phyloP scores from a whole-genome alignment of 2,113 vertebrate species.

The Danio rerio region DNA sequence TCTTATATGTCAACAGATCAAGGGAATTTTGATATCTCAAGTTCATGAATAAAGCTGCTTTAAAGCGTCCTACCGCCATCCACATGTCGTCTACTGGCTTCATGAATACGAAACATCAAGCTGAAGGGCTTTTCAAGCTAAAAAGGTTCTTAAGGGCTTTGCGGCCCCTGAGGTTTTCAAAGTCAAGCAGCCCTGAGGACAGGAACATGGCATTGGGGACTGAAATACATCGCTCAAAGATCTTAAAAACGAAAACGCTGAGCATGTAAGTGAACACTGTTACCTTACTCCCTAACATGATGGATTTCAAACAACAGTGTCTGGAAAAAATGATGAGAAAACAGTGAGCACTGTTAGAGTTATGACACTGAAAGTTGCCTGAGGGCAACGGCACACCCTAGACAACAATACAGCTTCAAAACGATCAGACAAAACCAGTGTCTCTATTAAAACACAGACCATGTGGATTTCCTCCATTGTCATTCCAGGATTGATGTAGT shows the following conservation, averaged over 20 bases:
- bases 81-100: background rate
- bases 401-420: slow-evolving; percentile 9
- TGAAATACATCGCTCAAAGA: slow-evolving; percentile 3
- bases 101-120: background rate
- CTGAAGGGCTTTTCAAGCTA: background rate
- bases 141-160: background rate
- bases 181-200: slow-evolving; percentile 14
- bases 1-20: too few relatives aligned
- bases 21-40: too few relatives aligned
- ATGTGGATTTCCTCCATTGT: slow-evolving; percentile 19
- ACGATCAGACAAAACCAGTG: background rate
- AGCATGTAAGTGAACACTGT: slow-evolving; percentile 10
- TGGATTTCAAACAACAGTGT: background rate
- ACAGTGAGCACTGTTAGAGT: background rate
- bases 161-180: background rate
- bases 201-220: slow-evolving; percentile 17
- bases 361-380: slow-evolving; percentile 23
- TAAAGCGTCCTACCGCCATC: too few relatives aligned
- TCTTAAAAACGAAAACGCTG: background rate
- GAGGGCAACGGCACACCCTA: slow-evolving; percentile 5
- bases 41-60: too few relatives aligned
- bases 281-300: background rate
- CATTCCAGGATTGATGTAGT: background rate
- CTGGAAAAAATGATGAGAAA: background rate
- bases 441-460: slow-evolving; percentile 3